These are phyloP conservation scores for Orthosia cruda DNA, from an alignment of 2,888 invertebrate genomes.

Conservation along the genomic window DNA sequence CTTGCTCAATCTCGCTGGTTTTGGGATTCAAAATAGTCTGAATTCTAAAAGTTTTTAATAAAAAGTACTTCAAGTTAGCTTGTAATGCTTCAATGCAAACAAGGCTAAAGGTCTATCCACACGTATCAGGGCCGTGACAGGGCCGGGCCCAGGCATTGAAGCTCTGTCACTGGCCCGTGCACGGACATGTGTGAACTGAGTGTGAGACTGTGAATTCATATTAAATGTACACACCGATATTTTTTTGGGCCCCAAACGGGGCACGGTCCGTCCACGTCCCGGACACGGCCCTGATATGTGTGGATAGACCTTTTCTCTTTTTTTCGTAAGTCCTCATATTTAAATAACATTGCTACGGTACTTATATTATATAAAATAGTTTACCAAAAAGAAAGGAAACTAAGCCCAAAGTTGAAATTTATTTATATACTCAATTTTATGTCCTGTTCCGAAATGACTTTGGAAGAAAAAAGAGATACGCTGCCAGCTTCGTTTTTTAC, in stretches of 20 bases:
- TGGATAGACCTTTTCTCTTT: no score
- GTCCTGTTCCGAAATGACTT: conserved; percentile 11
- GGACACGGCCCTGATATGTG: no score
- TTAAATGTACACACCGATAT: no score
- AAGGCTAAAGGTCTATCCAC: no score
- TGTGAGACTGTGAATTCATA: no score
- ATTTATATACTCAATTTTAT: conserved; percentile 5
- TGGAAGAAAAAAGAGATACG: conserved; percentile 33
- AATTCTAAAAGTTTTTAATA: background rate
- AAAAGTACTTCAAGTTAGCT: background rate
- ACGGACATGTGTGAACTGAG: no score
- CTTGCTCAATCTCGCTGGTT: background rate
- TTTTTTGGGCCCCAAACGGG: no score
- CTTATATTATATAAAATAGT: background rate
- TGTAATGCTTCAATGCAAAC: background rate
- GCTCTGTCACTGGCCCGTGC: no score
- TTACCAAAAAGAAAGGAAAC: background rate
- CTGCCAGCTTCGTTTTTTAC: conserved; percentile 39
- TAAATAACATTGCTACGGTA: background rate
- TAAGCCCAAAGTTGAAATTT: background rate
- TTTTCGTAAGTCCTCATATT: no score
- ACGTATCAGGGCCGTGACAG: no score
- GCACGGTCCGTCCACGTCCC: no score
- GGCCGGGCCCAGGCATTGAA: no score
- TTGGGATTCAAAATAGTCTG: background rate